Evolutionary conservation across 2,113 vertebrate species (phyloP), one percentile per base, ranked within the genome.

Genomic region (Phylloscopus whistleri): DNA sequence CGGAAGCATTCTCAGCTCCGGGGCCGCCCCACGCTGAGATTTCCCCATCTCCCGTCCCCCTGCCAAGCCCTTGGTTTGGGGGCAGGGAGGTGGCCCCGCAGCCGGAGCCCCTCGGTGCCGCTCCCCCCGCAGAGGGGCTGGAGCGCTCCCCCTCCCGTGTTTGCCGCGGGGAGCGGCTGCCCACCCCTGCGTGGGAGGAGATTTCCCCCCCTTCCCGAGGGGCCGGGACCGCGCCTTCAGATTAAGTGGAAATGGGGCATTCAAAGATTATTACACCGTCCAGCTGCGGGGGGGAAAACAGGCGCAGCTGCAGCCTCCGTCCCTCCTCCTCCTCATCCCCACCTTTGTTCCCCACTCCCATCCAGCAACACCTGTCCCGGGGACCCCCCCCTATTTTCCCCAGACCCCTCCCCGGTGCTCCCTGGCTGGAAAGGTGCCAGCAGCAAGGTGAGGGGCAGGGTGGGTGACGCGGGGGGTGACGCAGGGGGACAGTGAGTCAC

Each of bases 241-340:
- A 89, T 96, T 95, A 96, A 80, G 69, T 67, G 64, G 81, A 96
- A 96, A 84, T 74, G 87, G 96, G 84, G 28, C 96, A 94, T 28
- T 52, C 31, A 3, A 44, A 84, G 94, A 94, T 95, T 89, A 94
- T 95, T 89, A 92, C 18, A 8, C 2, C 7, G 43, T 2, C 63
- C 67, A 66, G 93, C 91, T 53, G 77, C 10, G 1, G 33, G 56
- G 48, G 43, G 59, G 28, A 58, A 49, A 93, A 2, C 83, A 33
- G 60, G 62, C 39, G 1, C 87, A 93, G 84, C 76, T 80, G 75
- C 63, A 31, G 79, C 46, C 58, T 43, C 62, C 8, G 6, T 13
- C 72, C 55, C 67, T 73, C 66, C 69, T 60, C 74, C 78, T 52
- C 6, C 39, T 31, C 6, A 3, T 21, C 56, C 67, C 27, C 13